phyloP scores from a whole-genome alignment of 2,888 invertebrate species.

The Callosobruchus maculatus region DNA sequence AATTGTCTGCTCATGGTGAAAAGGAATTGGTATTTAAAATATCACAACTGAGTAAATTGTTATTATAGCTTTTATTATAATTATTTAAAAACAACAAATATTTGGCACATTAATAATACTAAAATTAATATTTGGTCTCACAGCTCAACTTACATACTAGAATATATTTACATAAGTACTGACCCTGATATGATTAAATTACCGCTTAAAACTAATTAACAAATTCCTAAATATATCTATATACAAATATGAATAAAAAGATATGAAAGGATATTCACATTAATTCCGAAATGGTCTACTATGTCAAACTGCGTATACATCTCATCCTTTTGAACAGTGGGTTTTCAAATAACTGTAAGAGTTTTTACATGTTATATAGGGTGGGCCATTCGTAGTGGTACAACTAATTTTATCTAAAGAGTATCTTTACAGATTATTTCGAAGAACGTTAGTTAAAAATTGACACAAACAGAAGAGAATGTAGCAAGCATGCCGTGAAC shows the following conservation, averaged over 20 bases:
- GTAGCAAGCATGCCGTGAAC: too few relatives aligned
- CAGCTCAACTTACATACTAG: not conserved
- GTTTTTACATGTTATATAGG: too few relatives aligned
- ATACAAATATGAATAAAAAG: not conserved
- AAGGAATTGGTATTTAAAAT: not conserved
- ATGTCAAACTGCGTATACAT: not conserved
- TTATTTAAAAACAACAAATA: not conserved
- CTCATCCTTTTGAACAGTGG: not conserved
- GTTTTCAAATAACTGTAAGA: too few relatives aligned
- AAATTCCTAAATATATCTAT: not conserved
- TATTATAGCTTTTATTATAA: not conserved
- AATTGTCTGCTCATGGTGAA: too few relatives aligned
- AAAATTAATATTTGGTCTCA: slow-evolving; percentile 1
- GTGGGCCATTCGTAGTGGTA: too few relatives aligned
- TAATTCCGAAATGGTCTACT: not conserved
- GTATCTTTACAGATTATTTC: too few relatives aligned
- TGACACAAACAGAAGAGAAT: too few relatives aligned
- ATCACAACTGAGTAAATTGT: not conserved
- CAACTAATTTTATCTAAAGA: too few relatives aligned
- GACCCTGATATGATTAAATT: not conserved
- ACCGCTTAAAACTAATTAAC: not conserved
- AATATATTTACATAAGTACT: not conserved
- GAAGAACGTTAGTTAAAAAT: too few relatives aligned
- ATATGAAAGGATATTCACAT: not conserved
- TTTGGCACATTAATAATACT: slow-evolving; percentile 1